phyloP scores from a whole-genome alignment of 2,888 invertebrate species.

The Acrobasis consociella region DNA sequence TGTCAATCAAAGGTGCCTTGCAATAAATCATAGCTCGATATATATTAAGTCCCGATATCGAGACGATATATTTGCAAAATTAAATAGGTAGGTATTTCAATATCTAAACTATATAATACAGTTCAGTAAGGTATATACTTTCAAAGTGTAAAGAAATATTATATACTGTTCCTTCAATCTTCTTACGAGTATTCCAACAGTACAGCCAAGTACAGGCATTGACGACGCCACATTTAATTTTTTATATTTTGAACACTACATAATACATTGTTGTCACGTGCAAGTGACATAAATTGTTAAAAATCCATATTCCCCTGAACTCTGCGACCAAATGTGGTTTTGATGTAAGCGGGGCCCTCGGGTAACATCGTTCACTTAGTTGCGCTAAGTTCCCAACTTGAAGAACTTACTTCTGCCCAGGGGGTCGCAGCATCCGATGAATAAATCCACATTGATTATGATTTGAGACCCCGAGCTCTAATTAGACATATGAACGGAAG shows the following conservation, averaged over 20 bases:
- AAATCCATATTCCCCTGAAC: not conserved
- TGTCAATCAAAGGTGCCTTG: too few species aligned
- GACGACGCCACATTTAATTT: too few species aligned
- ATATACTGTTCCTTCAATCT: too few species aligned
- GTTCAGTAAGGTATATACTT: too few species aligned
- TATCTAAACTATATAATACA: too few species aligned
- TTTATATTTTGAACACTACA: not conserved
- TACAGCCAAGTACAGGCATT: too few species aligned
- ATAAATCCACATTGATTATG: slow-evolving; percentile 34
- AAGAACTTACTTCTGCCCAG: slow-evolving; percentile 43
- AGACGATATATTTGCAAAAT: too few species aligned
- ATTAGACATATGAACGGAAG: slow-evolving; percentile 13
- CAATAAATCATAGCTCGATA: too few species aligned
- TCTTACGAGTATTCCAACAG: too few species aligned
- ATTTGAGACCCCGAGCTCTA: slow-evolving; percentile 18
- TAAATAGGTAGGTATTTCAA: too few species aligned
- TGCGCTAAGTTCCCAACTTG: slow-evolving; percentile 47
- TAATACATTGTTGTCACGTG: not conserved
- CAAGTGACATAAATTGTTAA: not conserved
- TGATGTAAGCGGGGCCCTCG: slow-evolving; percentile 48
- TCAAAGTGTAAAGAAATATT: too few species aligned
- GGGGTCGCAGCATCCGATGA: slow-evolving; percentile 30
- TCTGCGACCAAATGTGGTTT: slow-evolving; percentile 42
- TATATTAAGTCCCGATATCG: too few species aligned
- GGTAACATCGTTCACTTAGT: slow-evolving; percentile 61